A percentile compares a stretch with the other conserved stretches of the same genome.
Conservation (phyloP, 2,797 vertebrate genomes). For the Emys orbicularis region DNA sequence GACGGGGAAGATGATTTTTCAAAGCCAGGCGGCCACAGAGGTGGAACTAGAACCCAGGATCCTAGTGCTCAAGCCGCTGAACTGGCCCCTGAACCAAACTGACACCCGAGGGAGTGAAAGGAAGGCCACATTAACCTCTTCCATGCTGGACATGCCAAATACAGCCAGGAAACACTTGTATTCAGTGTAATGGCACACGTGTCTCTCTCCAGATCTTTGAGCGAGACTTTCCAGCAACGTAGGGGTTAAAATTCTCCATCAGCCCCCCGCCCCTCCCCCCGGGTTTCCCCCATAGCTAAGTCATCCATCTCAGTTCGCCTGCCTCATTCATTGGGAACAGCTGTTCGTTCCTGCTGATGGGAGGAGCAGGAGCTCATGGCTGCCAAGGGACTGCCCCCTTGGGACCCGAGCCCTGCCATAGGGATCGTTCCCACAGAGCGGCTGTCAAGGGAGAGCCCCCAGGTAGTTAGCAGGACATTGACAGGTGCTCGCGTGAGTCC, state of each 20-base stretch:
- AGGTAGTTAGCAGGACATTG: not conserved
- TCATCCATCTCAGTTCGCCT: not conserved
- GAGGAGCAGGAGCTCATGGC: not conserved
- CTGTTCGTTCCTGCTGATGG: too few species aligned
- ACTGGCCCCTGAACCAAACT: not conserved
- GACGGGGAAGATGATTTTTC: not conserved
- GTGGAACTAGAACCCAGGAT: not conserved
- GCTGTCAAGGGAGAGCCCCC: not conserved
- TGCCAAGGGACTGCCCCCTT: not conserved
- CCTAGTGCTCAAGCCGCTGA: not conserved
- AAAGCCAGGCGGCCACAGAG: not conserved
- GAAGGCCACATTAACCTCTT: not conserved
- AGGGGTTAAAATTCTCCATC: not conserved
- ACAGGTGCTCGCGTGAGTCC: fast-evolving
- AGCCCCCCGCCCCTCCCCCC: too few species aligned
- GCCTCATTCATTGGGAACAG: not conserved
- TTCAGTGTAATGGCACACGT: too few species aligned
- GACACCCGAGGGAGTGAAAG: too few species aligned
- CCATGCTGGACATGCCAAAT: not conserved
- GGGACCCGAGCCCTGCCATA: not conserved
- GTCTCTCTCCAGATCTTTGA: not conserved
- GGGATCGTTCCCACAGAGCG: not conserved
- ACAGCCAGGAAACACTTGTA: not conserved
- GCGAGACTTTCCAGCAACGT: not conserved
- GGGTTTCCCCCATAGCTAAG: not conserved